Percentiles rank a stretch among this genome's conserved stretches.
Conservation (phyloP, 2,113 vertebrate species). For the Plotosus lineatus region DNA sequence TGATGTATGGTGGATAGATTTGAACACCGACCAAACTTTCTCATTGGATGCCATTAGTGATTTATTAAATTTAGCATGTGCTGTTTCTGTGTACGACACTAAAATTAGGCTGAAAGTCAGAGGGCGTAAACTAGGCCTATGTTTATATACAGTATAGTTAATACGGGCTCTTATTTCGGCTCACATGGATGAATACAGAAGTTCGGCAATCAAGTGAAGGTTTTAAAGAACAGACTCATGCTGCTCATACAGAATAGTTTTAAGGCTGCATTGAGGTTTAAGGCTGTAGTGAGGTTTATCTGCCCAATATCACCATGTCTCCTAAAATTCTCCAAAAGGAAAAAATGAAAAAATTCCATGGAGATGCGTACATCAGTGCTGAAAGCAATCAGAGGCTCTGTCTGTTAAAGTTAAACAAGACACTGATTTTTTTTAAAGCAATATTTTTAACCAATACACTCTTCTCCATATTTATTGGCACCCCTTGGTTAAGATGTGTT, state of each 20-base stretch:
- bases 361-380: slow-evolving; percentile 25
- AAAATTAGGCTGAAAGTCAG: too few species aligned
- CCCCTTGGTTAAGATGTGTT: too few species aligned
- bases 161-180: not conserved
- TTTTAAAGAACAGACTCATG: not conserved
- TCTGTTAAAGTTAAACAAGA: slow-evolving; percentile 62
- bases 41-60: too few species aligned
- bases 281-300: not conserved
- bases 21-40: too few species aligned
- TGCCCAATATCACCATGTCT: not conserved
- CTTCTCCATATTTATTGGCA: too few species aligned
- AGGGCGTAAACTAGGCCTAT: too few species aligned
- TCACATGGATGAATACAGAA: not conserved
- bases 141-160: too few species aligned
- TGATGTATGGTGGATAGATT: too few species aligned
- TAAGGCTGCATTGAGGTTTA: not conserved
- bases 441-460: too few species aligned
- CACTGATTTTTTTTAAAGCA: slow-evolving; percentile 55
- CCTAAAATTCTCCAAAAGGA: not conserved
- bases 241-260: not conserved
- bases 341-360: not conserved
- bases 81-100: too few species aligned
- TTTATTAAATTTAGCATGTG: too few species aligned
- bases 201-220: not conserved
- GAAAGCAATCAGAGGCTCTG: slow-evolving; percentile 54